Percentiles rank a stretch among this genome's conserved stretches.
phyloP scores from a whole-genome alignment of 2,797 vertebrate genomes.

The Pteronotus mesoamericanus region DNA sequence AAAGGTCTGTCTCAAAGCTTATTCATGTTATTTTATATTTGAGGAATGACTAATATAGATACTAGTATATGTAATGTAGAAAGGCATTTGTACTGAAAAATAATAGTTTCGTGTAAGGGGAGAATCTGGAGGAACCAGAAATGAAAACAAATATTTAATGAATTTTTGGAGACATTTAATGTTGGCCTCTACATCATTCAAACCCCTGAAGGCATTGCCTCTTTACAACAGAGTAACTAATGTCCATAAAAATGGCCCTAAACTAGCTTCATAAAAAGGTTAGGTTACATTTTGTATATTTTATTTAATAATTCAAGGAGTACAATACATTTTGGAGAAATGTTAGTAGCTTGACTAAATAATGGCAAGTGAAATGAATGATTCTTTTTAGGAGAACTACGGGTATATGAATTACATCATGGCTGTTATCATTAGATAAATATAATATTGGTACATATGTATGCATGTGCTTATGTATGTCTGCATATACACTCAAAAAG shows the following conservation, averaged over 20 bases:
- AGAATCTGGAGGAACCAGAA: neutral
- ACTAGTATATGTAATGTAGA: neutral
- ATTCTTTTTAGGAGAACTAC: neutral
- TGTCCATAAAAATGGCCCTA: neutral
- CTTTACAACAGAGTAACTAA: neutral
- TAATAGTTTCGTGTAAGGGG: neutral
- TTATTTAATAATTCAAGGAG: neutral
- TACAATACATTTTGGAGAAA: neutral
- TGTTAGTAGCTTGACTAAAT: neutral
- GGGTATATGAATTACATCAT: neutral
- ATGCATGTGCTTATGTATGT: neutral
- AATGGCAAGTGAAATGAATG: neutral
- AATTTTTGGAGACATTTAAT: neutral
- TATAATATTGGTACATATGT: neutral
- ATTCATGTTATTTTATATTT: neutral
- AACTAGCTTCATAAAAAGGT: slow-evolving; percentile 9
- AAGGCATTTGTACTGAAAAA: neutral
- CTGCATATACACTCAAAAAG: neutral
- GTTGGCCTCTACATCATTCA: neutral
- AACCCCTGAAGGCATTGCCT: neutral
- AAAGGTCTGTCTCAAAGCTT: neutral
- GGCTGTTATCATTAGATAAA: neutral
- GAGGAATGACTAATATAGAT: neutral
- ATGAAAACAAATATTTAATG: neutral
- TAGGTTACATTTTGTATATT: neutral